phyloP scores from a whole-genome alignment of 2,888 invertebrate genomes.

The Nudaria mundana region DNA sequence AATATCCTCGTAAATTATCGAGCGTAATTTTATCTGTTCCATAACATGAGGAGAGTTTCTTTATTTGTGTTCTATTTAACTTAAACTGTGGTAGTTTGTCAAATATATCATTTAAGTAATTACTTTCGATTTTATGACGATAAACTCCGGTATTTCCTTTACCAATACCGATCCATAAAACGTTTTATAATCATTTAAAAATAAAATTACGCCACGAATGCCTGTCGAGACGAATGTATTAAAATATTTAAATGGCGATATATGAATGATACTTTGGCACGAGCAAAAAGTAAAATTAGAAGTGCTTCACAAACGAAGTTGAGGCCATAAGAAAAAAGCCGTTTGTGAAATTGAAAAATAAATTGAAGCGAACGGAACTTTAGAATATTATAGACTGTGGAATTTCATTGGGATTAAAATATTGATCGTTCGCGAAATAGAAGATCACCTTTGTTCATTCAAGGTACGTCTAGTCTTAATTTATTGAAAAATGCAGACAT shows the following conservation, averaged over 20 bases:
- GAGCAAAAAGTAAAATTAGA: slow-evolving; percentile 15
- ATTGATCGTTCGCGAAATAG: slow-evolving; percentile 11
- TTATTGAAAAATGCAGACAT: too few relatives aligned
- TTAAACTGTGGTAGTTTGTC: slow-evolving; percentile 10
- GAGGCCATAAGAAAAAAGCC: slow-evolving; percentile 14
- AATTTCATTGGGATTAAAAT: slow-evolving; percentile 8
- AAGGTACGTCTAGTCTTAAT: too few relatives aligned
- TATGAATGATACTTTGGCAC: slow-evolving; percentile 12
- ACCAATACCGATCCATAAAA: slow-evolving; percentile 12
- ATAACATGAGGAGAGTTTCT: slow-evolving; percentile 8
- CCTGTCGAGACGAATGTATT: slow-evolving; percentile 6
- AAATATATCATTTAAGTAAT: slow-evolving; percentile 21
- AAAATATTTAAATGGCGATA: slow-evolving; percentile 9
- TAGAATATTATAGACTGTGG: background rate
- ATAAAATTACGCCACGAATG: slow-evolving; percentile 6
- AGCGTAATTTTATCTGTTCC: slow-evolving; percentile 14
- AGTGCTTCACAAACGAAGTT: slow-evolving; percentile 12
- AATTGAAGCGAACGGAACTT: slow-evolving; percentile 17
- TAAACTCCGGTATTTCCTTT: slow-evolving; percentile 13
- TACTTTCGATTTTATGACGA: slow-evolving; percentile 16
- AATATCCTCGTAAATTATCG: slow-evolving; percentile 20
- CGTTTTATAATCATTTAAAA: slow-evolving; percentile 11
- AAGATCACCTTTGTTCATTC: too few relatives aligned
- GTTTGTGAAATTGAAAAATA: slow-evolving; percentile 27
- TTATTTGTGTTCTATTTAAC: slow-evolving; percentile 24